Conservation (phyloP, 1,140 invertebrate species). For the Heliconius nattereri region DNA sequence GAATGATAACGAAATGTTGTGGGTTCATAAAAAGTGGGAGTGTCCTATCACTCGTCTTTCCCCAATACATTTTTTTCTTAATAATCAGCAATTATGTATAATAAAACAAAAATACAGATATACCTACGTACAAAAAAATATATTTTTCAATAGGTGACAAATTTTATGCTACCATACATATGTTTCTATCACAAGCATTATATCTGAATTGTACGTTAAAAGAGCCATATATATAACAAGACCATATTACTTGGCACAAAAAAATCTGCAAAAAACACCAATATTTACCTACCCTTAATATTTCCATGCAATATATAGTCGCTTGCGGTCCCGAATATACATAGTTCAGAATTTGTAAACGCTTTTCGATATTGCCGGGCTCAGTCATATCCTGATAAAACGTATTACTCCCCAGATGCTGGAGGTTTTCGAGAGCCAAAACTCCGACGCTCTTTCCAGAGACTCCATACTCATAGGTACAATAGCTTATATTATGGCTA, state of each 20-base stretch:
- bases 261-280: background rate
- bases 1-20: no score
- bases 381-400: slow-evolving; percentile 33
- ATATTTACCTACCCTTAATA: background rate
- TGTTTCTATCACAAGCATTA: no score
- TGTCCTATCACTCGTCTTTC: no score
- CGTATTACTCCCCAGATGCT: slow-evolving; percentile 27
- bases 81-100: no score
- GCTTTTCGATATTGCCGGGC: slow-evolving; percentile 21
- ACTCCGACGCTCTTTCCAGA: slow-evolving; percentile 12
- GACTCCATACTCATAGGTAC: slow-evolving; percentile 4
- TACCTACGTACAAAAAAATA: background rate
- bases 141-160: no score
- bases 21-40: no score
- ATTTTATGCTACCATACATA: no score
- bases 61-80: no score
- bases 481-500: slow-evolving; percentile 9
- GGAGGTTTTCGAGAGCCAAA: slow-evolving; percentile 29
- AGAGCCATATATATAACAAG: background rate
- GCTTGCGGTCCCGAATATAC: slow-evolving; percentile 16
- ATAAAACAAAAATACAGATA: background rate
- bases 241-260: background rate
- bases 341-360: slow-evolving; percentile 20
- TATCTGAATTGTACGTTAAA: background rate
- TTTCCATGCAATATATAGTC: slow-evolving; percentile 3